Base-by-base conservation (phyloP, 2,888 invertebrate genomes). In the Drosophila atripex region DNA sequence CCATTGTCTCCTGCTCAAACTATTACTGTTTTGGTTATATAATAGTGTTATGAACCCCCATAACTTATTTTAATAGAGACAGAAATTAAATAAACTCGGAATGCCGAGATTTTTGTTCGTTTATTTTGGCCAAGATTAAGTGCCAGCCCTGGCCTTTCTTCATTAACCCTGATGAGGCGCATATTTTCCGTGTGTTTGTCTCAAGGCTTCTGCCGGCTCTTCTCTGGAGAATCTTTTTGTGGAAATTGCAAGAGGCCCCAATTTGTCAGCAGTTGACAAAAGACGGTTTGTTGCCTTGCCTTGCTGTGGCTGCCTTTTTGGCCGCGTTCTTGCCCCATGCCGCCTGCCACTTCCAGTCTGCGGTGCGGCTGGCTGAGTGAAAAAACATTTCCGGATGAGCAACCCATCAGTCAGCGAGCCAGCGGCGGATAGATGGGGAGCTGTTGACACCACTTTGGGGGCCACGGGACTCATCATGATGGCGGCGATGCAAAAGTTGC, bases 401-500 rank as follows among this genome's bases (percentile, higher is more conserved):
- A 86, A 86, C 76, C 84, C 86, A 86, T 86, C 86, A 89, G 87
- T 89, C 88, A 86, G 76, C 71, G 71, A 45, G 25, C 58, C 38
- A 30, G 70, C 38, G 32, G 28, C 25, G 32, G 25, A 47, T 69
- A 45, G 58, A 70, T 57, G 71, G 78, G 68, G 74, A 78, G 75
- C 82, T 89, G 86, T 88, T 89, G 89, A 86, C 88, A 89, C 80
- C 88, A 84, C 89, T 88, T 88, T 86, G 89, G 88, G 86, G 86
- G 85, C 76, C 88, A 85, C 65, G 65, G 65, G 39, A 51, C 53
- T 53, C 69, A 52, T 60, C 73, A 73, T 83, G 88, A 88, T 45
- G 28, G n/a, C 12, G 72, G 75, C 64, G 88, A 82, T 85, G 77
- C 89, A 79, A 85, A 88, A 88, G 86, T 84, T 88, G 87, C 83